These are phyloP conservation scores for Rotaria sp. DNA, from an alignment of 2,888 invertebrate species.

Conservation along the genomic window DNA sequence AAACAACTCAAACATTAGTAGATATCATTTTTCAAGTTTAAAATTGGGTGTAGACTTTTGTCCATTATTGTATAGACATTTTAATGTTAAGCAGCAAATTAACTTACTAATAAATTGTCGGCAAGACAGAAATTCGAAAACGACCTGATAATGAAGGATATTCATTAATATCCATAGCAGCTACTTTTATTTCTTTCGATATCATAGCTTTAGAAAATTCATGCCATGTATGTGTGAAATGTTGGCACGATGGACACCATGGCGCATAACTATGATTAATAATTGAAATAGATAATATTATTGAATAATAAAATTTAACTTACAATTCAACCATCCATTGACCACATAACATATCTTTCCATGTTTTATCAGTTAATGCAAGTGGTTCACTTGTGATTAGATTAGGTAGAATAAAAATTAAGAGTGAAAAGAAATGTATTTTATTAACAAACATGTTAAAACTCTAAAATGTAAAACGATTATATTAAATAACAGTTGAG, in stretches of 20 bases:
- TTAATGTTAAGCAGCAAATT: neutral
- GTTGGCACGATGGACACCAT: constrained; percentile 40
- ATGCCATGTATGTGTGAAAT: constrained; percentile 31
- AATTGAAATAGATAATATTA: neutral
- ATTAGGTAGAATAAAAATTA: neutral
- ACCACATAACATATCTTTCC: constrained; percentile 29
- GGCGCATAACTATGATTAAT: constrained; percentile 36
- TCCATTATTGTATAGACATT: no score
- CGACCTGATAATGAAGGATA: constrained; percentile 38
- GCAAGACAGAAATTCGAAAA: constrained; percentile 35
- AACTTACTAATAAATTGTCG: constrained; percentile 39
- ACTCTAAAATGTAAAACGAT: neutral
- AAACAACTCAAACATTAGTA: no score
- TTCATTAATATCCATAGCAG: constrained; percentile 36
- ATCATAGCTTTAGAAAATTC: constrained; percentile 29
- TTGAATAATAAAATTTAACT: neutral
- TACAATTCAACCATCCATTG: constrained; percentile 41
- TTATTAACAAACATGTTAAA: neutral
- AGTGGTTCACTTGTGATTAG: neutral
- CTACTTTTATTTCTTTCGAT: constrained; percentile 32
- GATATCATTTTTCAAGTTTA: no score
- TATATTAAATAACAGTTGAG: neutral
- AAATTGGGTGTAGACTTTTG: no score
- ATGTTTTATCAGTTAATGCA: neutral
- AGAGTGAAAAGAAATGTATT: neutral